Conservation (phyloP, 2,797 vertebrate genomes). For the Apogon talboti region DNA sequence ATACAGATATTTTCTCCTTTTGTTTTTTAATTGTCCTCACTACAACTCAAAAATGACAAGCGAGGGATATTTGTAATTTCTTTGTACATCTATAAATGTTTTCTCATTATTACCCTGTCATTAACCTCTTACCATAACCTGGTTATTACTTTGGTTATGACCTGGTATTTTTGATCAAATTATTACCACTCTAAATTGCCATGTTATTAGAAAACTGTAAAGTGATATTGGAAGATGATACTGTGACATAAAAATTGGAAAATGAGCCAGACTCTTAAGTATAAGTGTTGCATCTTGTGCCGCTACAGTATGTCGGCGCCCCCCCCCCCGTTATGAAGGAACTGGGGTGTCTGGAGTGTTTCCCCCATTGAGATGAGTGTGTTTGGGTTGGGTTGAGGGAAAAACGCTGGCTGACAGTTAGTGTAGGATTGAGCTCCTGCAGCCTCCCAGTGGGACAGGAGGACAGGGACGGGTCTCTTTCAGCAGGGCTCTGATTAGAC, state of each 20-base stretch:
- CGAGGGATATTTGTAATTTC: no score
- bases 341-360: slow-evolving; percentile 69
- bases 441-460: slow-evolving; percentile 77
- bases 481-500: slow-evolving; percentile 86
- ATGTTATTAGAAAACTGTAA: neutral
- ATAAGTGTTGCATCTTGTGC: slow-evolving; percentile 38
- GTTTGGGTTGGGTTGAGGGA: slow-evolving; percentile 59
- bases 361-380: slow-evolving; percentile 67
- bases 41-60: no score
- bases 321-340: slow-evolving; percentile 52
- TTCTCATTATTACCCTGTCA: no score
- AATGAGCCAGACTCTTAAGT: slow-evolving; percentile 48
- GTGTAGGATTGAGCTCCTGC: slow-evolving; percentile 74
- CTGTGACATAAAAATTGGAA: slow-evolving; percentile 30
- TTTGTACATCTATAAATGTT: no score
- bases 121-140: no score
- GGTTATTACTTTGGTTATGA: no score
- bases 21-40: no score
- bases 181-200: no score
- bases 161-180: no score
- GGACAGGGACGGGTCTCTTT: slow-evolving; percentile 81
- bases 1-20: no score
- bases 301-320: slow-evolving; percentile 49
- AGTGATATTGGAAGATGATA: slow-evolving; percentile 16
- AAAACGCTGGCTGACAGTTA: slow-evolving; percentile 62